phyloP scores from a whole-genome alignment of 2,888 invertebrate genomes.

The Calliopum simillimum region DNA sequence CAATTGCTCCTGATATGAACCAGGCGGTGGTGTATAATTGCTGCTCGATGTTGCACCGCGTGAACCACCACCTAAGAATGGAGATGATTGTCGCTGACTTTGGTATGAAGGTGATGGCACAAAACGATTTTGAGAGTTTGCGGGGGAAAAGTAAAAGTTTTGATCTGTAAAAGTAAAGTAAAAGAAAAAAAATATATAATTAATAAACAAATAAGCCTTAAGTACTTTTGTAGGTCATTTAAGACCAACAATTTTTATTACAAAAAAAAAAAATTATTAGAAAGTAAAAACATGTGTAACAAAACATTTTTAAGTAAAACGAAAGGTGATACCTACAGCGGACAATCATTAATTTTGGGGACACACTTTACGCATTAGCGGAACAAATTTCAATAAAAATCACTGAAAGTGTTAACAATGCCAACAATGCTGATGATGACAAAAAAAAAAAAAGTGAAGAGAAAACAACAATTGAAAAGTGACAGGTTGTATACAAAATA shows the following conservation, averaged over 20 bases:
- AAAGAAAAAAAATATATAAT: slow-evolving; percentile 42
- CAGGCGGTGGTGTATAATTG: slow-evolving; percentile 53
- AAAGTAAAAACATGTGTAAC: not conserved
- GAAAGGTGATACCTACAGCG: not conserved
- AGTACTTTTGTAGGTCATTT: not conserved
- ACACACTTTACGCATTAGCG: too few species aligned
- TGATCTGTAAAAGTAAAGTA: slow-evolving; percentile 59
- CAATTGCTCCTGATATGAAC: slow-evolving; percentile 64
- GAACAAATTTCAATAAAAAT: not conserved
- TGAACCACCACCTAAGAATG: slow-evolving; percentile 37
- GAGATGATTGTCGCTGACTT: slow-evolving; percentile 42
- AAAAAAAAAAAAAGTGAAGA: not conserved
- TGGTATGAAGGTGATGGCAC: slow-evolving; percentile 63
- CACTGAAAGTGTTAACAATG: not conserved
- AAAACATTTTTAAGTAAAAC: not conserved
- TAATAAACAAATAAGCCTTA: too few species aligned
- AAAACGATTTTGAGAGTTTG: slow-evolving; percentile 63
- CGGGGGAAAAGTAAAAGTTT: slow-evolving; percentile 61
- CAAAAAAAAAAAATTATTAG: not conserved
- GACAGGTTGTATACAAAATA: not conserved
- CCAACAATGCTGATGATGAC: not conserved
- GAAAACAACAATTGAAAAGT: not conserved
- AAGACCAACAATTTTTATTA: not conserved
- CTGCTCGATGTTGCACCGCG: slow-evolving; percentile 39
- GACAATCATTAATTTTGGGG: not conserved